phyloP scores from a whole-genome alignment of 2,888 invertebrate genomes.

The Ctenicera cuprea region DNA sequence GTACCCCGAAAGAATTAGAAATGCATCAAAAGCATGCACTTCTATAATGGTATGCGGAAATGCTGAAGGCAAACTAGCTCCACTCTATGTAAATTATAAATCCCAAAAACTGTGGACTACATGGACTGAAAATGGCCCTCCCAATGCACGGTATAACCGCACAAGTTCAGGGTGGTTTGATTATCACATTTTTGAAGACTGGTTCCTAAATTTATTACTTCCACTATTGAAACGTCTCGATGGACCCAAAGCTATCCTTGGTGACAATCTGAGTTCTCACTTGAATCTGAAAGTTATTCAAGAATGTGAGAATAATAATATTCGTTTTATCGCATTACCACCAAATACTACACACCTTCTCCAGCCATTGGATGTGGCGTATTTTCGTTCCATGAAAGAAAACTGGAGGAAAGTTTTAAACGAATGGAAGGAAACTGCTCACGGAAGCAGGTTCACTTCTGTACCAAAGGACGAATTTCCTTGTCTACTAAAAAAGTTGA shows the following conservation, averaged over 20 bases:
- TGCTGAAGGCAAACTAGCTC: not conserved
- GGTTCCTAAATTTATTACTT: slow-evolving; percentile 45
- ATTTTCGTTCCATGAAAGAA: slow-evolving; percentile 61
- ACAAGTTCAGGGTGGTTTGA: slow-evolving; percentile 13
- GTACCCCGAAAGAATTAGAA: not conserved
- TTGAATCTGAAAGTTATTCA: slow-evolving; percentile 45
- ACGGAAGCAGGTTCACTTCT: slow-evolving; percentile 42
- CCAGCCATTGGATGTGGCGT: slow-evolving; percentile 63
- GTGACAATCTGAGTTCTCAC: slow-evolving; percentile 64
- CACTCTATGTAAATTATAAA: slow-evolving; percentile 12
- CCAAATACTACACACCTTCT: slow-evolving; percentile 63
- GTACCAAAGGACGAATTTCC: slow-evolving; percentile 58
- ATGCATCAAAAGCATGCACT: slow-evolving; percentile 7
- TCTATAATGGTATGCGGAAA: slow-evolving; percentile 20
- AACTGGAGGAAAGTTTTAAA: slow-evolving; percentile 56
- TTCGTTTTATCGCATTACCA: slow-evolving; percentile 62
- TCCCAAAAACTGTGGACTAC: slow-evolving; percentile 4
- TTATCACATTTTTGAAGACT: slow-evolving; percentile 13
- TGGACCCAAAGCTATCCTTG: slow-evolving; percentile 62
- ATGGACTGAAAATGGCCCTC: slow-evolving; percentile 16
- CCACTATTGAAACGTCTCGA: slow-evolving; percentile 56
- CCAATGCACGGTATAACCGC: not conserved
- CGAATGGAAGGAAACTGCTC: slow-evolving; percentile 34
- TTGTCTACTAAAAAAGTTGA: slow-evolving; percentile 51
- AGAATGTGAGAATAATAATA: slow-evolving; percentile 62